These are phyloP conservation scores for Himalopsyche kuldschensis DNA, from an alignment of 2,888 invertebrate species.

Conservation along the genomic window DNA sequence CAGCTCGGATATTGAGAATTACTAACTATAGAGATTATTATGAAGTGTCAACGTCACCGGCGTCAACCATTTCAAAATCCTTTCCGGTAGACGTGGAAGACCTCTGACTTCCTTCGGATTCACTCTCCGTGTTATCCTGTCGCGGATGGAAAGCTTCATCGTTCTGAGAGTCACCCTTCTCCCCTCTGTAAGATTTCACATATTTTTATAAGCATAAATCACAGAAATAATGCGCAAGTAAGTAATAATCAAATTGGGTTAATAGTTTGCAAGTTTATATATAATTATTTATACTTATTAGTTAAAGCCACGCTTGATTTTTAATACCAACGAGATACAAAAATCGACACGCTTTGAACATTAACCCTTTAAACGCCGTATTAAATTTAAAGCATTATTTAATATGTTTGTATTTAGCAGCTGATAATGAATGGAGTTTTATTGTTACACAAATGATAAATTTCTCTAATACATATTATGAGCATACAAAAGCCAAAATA, in stretches of 20 bases:
- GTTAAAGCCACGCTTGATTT: too few relatives aligned
- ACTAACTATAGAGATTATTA: slow-evolving; percentile 27
- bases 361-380: too few relatives aligned
- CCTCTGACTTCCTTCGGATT: slow-evolving; percentile 77
- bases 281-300: too few relatives aligned
- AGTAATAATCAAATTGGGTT: not conserved
- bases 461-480: too few relatives aligned
- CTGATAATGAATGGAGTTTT: too few relatives aligned
- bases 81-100: slow-evolving; percentile 82
- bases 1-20: not conserved
- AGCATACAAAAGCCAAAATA: not conserved
- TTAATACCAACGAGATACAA: too few relatives aligned
- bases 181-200: slow-evolving; percentile 11
- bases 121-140: slow-evolving; percentile 64
- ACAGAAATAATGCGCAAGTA: not conserved
- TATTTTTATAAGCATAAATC: not conserved
- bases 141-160: slow-evolving; percentile 34
- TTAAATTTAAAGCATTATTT: too few relatives aligned
- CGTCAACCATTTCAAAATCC: slow-evolving; percentile 86
- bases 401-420: too few relatives aligned
- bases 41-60: slow-evolving; percentile 62
- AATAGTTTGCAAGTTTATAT: too few relatives aligned
- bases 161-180: slow-evolving; percentile 27
- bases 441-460: too few relatives aligned
- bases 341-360: too few relatives aligned